Evolutionary conservation across 2,113 vertebrate genomes (phyloP).

Genomic region (Amazona vittata): DNA sequence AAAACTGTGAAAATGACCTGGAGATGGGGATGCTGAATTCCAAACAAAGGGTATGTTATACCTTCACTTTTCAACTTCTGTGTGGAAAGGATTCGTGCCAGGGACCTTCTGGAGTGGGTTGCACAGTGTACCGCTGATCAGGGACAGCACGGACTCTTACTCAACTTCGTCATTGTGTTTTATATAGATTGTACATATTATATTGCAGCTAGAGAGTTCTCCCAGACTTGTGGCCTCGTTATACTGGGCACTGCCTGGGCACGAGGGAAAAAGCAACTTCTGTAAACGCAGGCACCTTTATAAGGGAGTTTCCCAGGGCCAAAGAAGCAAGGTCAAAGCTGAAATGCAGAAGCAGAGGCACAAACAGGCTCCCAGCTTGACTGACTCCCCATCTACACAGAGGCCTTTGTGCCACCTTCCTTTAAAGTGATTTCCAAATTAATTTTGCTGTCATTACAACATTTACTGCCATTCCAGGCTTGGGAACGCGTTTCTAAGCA

Average conservation of each 20-base stretch:
- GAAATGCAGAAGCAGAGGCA: background rate
- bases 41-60: conserved; percentile 80
- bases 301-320: background rate
- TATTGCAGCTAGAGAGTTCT: background rate
- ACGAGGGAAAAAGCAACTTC: background rate
- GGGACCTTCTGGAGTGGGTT: background rate
- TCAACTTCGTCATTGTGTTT: rapidly evolving
- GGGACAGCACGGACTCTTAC: background rate
- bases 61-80: background rate
- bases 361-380: background rate
- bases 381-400: background rate
- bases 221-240: background rate
- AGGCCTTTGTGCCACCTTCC: background rate
- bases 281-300: background rate
- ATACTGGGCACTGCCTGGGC: background rate
- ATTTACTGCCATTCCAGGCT: background rate
- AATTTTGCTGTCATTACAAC: background rate
- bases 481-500: background rate
- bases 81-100: background rate
- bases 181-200: background rate
- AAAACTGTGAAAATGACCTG: conserved; percentile 87
- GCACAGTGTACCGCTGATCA: background rate
- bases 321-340: background rate
- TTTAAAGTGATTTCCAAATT: background rate
- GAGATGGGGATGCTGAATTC: conserved; percentile 97